Conservation (phyloP, 1,140 invertebrate genomes). For the Planococcus citri region DNA sequence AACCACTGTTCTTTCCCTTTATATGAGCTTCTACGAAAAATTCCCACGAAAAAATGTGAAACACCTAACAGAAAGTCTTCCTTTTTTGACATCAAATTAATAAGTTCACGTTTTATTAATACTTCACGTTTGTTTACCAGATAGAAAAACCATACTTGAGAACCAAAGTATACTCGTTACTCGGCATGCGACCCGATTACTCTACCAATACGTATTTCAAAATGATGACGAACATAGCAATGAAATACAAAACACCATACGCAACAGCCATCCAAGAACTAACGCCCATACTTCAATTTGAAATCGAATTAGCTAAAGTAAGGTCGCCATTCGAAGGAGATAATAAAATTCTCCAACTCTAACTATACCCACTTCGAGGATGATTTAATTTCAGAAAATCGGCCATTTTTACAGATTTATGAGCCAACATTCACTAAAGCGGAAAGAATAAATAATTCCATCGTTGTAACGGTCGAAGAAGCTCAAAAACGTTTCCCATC, state of each 20-base stretch:
- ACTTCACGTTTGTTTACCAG: too few relatives aligned
- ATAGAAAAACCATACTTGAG: not conserved
- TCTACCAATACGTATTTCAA: not conserved
- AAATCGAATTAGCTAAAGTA: not conserved
- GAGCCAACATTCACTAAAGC: not conserved
- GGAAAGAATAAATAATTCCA: constrained; percentile 3
- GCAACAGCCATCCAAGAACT: not conserved
- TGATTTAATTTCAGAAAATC: too few relatives aligned
- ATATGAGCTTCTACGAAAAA: too few relatives aligned
- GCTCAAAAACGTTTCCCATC: not conserved
- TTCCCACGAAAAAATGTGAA: too few relatives aligned
- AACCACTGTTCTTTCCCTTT: too few relatives aligned
- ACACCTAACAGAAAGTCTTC: too few relatives aligned
- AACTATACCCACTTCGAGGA: too few relatives aligned
- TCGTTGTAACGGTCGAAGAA: not conserved
- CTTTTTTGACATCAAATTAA: too few relatives aligned
- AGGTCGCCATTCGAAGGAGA: not conserved
- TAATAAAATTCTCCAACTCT: not conserved
- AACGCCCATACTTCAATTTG: not conserved
- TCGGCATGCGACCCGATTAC: not conserved
- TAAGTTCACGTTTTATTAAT: too few relatives aligned
- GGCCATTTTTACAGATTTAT: not conserved
- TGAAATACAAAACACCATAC: not conserved
- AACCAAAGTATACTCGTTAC: not conserved
- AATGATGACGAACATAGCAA: not conserved